Evolutionary conservation across 2,888 invertebrate genomes (phyloP).

Genomic region (Tiphia femorata): DNA sequence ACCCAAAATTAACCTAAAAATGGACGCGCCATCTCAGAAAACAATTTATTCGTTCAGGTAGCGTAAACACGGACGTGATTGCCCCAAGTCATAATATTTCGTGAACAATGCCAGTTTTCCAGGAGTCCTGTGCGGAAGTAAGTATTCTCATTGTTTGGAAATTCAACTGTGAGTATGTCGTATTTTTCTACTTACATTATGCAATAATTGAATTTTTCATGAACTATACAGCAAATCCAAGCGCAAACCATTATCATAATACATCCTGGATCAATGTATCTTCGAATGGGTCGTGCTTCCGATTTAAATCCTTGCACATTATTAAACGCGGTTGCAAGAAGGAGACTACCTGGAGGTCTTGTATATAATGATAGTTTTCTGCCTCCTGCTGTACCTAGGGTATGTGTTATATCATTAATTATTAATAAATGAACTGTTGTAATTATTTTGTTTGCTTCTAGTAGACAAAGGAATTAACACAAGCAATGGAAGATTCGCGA

Average conservation of each 20-base stretch:
- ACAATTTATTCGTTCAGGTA: too few relatives aligned
- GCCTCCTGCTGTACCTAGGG: constrained; percentile 75
- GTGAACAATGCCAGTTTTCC: constrained; percentile 67
- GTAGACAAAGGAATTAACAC: constrained; percentile 77
- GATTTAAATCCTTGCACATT: constrained; percentile 89
- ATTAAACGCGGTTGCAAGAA: constrained; percentile 87
- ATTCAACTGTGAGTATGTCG: neutral
- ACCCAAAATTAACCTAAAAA: too few relatives aligned
- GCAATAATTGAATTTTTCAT: constrained; percentile 17
- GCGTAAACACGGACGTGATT: too few relatives aligned
- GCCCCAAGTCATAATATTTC: too few relatives aligned
- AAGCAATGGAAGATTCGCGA: constrained; percentile 87
- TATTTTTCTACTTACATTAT: neutral
- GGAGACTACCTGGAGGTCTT: constrained; percentile 69
- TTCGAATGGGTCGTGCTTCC: constrained; percentile 91
- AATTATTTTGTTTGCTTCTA: constrained; percentile 20
- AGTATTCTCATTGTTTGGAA: constrained; percentile 2
- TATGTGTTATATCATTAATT: constrained; percentile 39
- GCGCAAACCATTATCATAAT: constrained; percentile 91
- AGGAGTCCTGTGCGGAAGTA: constrained; percentile 65
- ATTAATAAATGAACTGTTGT: too few relatives aligned
- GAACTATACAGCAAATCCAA: constrained; percentile 77
- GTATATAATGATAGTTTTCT: constrained; percentile 76
- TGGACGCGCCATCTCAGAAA: too few relatives aligned
- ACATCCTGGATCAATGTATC: constrained; percentile 91